Base-by-base conservation (phyloP, 2,113 vertebrate genomes). In the Henicopernis longicauda region DNA sequence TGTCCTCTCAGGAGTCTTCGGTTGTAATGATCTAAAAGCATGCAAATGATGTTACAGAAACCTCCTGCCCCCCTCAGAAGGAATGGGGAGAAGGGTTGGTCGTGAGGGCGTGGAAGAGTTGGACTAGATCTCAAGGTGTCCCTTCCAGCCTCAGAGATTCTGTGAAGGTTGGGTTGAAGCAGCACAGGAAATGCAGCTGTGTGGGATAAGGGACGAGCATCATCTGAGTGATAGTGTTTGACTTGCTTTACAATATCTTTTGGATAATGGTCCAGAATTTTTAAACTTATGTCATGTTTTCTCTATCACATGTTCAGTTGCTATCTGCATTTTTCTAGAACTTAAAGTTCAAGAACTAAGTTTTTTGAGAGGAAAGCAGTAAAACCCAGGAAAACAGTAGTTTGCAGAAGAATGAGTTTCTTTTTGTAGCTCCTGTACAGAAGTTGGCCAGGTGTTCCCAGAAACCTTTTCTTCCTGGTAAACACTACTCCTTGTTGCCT, bases 61-160 rank as follows among this genome's bases (percentile, higher is more conserved):
- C n/a, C n/a, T 89, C 22, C 63, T 42, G 36, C 16, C 55, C 25
- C 32, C 11, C 69, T 59, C 7, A 3, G 38, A 65, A 47, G 21
- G 34, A 63, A 38, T 10, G 14, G 25, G 32, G n/a, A 32, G 61
- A 21, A 54, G 15, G 20, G 23, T 61, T 66, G 40, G 19, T 81
- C 1, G 2, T 44, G 31, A 14, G 9, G 47, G 19, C 0, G 0
- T 23, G 54, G 27, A 67, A 38, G 72, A 40, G 19, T 42, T 67
- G 31, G 19, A 10, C 21, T 58, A 26, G 13, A 26, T 47, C 36
- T 49, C 36, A 16, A 14, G 61, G 57, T 36, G 36, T 31, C 27
- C 32, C 27, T 77, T 90, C 38, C 52, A 58, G 34, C 44, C 44
- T 54, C 25, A 20, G 36, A 52, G 55, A 20, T 34, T 80, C 49